Percentiles rank a stretch among this genome's conserved stretches.
Conservation (phyloP, 2,888 invertebrate species). For the Habroteleia sp. region DNA sequence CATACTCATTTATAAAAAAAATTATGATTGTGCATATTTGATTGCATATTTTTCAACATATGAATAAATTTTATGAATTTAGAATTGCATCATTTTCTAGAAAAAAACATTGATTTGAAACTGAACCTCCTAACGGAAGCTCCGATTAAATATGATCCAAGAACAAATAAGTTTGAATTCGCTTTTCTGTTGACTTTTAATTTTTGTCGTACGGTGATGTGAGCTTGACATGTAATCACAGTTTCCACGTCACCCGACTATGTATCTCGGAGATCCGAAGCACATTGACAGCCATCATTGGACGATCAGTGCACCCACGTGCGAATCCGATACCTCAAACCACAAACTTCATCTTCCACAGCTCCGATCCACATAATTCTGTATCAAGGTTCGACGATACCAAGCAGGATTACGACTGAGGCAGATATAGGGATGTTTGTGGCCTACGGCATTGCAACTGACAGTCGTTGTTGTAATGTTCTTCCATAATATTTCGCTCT, state of each 20-base stretch:
- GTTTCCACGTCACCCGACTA: conserved; percentile 56
- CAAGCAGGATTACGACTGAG: conserved; percentile 33
- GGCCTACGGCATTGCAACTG: conserved; percentile 65
- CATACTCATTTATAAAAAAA: no score
- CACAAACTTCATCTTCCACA: not conserved
- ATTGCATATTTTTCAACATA: no score
- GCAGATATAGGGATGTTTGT: conserved; percentile 57
- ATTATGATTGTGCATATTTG: no score
- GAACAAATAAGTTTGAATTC: conserved; percentile 36
- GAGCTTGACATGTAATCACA: conserved; percentile 71
- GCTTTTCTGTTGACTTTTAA: conserved; percentile 32
- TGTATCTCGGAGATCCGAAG: conserved; percentile 33
- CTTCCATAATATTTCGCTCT: conserved; percentile 67
- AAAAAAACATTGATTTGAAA: no score
- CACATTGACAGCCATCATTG: conserved; percentile 73
- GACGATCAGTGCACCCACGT: conserved; percentile 69
- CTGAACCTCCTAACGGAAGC: no score
- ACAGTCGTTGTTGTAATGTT: conserved; percentile 69
- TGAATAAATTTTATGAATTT: no score
- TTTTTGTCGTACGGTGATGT: conserved; percentile 53
- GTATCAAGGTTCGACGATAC: conserved; percentile 53
- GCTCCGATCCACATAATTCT: conserved; percentile 53
- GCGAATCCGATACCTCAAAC: conserved; percentile 27
- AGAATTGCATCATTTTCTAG: no score
- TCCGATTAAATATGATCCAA: conserved; percentile 43